Conservation (phyloP, 1,140 invertebrate species). For the Euglossa dilemma region DNA sequence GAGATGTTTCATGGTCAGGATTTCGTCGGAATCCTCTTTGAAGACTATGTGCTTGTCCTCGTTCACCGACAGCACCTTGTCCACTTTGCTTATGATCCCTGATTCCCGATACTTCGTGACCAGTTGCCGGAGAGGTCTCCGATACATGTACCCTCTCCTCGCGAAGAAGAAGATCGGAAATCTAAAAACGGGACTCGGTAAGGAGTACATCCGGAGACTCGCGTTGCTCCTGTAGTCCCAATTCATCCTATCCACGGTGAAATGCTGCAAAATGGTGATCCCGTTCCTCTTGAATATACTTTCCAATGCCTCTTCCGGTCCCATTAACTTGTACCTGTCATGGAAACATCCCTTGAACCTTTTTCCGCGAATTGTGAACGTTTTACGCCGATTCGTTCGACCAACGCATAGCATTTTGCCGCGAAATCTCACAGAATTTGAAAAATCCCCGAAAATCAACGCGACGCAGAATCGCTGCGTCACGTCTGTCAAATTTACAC, state of each 20-base stretch:
- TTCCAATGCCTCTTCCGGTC: not conserved
- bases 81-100: slow-evolving; percentile 21
- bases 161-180: slow-evolving; percentile 34
- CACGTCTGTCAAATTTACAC: too few relatives aligned
- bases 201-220: slow-evolving; percentile 19
- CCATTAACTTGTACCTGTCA: slow-evolving; percentile 16
- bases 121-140: not conserved
- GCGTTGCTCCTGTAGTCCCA: slow-evolving; percentile 29
- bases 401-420: too few relatives aligned
- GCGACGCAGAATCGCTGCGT: too few relatives aligned
- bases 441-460: too few relatives aligned
- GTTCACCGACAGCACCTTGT: not conserved
- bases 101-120: slow-evolving; percentile 29
- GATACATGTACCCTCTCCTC: slow-evolving; percentile 11
- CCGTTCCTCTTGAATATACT: not conserved
- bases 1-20: slow-evolving; percentile 29
- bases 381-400: too few relatives aligned
- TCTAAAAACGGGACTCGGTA: not conserved
- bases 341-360: not conserved
- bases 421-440: too few relatives aligned
- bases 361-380: not conserved
- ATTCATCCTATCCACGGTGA: slow-evolving; percentile 38
- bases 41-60: slow-evolving; percentile 14
- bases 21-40: not conserved
- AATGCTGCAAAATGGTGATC: slow-evolving; percentile 13